These are phyloP conservation scores for Zaprionus davidi DNA, from an alignment of 1,140 invertebrate species.

Conservation along the genomic window DNA sequence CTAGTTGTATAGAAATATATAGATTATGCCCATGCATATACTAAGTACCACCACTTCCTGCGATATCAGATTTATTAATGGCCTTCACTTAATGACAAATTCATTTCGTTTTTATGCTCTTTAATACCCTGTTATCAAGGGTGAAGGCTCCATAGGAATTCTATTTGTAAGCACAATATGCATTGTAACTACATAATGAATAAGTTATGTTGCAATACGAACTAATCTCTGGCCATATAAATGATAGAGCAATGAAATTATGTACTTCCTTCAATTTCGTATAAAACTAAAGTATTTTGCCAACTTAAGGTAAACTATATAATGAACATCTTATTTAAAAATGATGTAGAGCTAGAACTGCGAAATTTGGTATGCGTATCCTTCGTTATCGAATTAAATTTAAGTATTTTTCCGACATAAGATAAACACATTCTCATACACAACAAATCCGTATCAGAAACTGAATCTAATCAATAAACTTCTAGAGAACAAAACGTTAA, in stretches of 20 bases:
- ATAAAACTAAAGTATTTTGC: too few relatives aligned
- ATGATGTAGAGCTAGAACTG: neutral
- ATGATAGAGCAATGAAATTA: neutral
- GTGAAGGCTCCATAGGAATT: neutral
- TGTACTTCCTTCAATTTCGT: neutral
- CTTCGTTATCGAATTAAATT: neutral
- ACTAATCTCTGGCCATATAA: neutral
- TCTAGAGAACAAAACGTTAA: neutral
- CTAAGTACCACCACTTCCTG: slow-evolving; percentile 25
- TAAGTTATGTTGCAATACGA: too few relatives aligned
- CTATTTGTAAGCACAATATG: neutral
- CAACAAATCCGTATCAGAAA: neutral
- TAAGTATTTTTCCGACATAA: neutral
- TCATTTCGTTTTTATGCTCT: slow-evolving; percentile 48
- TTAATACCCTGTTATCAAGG: slow-evolving; percentile 1
- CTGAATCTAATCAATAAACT: neutral
- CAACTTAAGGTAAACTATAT: too few relatives aligned
- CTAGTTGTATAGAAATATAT: slow-evolving; percentile 35
- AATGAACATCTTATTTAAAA: too few relatives aligned
- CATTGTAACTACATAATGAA: neutral
- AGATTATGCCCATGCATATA: slow-evolving; percentile 13
- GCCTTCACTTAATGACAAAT: slow-evolving; percentile 60
- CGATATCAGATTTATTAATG: slow-evolving; percentile 36
- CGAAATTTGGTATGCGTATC: neutral
- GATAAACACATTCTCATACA: neutral